These are phyloP conservation scores for Brachypalpus laphriformis DNA, from an alignment of 2,888 invertebrate genomes.

Conservation along the genomic window DNA sequence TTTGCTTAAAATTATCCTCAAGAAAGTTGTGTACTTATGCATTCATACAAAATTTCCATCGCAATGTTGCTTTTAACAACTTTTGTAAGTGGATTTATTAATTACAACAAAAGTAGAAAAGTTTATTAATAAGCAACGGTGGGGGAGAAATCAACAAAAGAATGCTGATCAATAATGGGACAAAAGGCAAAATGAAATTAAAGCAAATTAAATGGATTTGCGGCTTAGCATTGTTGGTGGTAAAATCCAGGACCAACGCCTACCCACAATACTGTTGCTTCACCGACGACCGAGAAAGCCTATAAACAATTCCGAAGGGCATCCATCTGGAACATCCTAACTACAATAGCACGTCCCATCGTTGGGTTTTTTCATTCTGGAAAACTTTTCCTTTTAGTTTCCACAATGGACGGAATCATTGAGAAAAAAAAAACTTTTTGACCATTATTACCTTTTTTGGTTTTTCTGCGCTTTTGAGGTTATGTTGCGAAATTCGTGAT, in stretches of 20 bases:
- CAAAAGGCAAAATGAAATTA: constrained; percentile 49
- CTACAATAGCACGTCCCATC: constrained; percentile 20
- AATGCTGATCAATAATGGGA: constrained; percentile 29
- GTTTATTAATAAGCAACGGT: constrained; percentile 36
- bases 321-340: constrained; percentile 33
- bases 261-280: background rate
- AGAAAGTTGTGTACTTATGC: constrained; percentile 1
- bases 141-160: constrained; percentile 5
- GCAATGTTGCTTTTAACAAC: constrained; percentile 3
- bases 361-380: constrained; percentile 7
- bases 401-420: background rate
- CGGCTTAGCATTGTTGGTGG: constrained; percentile 26
- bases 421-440: background rate
- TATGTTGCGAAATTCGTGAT: background rate
- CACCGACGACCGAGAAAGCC: background rate
- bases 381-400: constrained; percentile 28
- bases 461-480: constrained; percentile 11
- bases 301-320: constrained; percentile 14
- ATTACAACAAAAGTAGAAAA: constrained; percentile 42
- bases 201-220: constrained; percentile 54
- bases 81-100: constrained; percentile 47
- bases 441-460: constrained; percentile 12
- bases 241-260: background rate
- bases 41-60: background rate
- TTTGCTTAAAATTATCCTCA: background rate